Evolutionary conservation across 2,797 vertebrate species (phyloP), one percentile per base, ranked within the genome.

Genomic region (Dryobates pubescens): DNA sequence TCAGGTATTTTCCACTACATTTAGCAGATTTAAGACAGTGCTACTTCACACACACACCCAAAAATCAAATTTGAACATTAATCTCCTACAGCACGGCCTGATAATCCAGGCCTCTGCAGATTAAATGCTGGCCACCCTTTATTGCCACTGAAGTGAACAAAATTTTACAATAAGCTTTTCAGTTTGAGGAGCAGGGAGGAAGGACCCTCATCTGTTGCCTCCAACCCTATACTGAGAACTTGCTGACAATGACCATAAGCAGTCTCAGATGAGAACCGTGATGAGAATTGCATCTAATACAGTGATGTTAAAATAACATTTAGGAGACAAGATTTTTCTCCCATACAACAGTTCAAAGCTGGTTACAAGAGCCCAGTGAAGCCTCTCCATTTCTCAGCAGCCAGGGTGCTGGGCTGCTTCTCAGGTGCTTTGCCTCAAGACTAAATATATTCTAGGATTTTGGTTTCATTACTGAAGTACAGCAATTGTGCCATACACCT

Each of bases 91-190:
- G 32, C 49, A 88, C n/a, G 86, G 18, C 45, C 63, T 67, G 54
- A 43, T 92, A 82, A 90, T 92, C 72, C 54, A 41, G 29, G 24
- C 64, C 56, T 32, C 57, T 79, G 27, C 58, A 74, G 56, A 82
- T 89, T 91, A 94, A 86, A 56, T 14, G 17, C n/a, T 45, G 23
- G 71, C 53, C 41, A 23, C 70, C 56, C 90, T 64, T 83, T 86
- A 53, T 57, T 79, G 68, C 67, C 74, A 59, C 38, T 76, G 49
- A 84, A 92, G 59, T 63, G 68, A 89, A 83, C n/a, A 62, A 86
- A 70, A 86, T 88, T 75, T 72, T 83, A 83, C 71, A 57, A 65
- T 78, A 83, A 86, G 57, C 74, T 78, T 93, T 82, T 85, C 2
- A 0, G 2, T 91, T 62, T 69, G 65, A 90, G 64, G 36, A 72